Evolutionary conservation across 2,113 vertebrate genomes (phyloP), one percentile per base, ranked within the genome.

Genomic region (Chamaea fasciata): DNA sequence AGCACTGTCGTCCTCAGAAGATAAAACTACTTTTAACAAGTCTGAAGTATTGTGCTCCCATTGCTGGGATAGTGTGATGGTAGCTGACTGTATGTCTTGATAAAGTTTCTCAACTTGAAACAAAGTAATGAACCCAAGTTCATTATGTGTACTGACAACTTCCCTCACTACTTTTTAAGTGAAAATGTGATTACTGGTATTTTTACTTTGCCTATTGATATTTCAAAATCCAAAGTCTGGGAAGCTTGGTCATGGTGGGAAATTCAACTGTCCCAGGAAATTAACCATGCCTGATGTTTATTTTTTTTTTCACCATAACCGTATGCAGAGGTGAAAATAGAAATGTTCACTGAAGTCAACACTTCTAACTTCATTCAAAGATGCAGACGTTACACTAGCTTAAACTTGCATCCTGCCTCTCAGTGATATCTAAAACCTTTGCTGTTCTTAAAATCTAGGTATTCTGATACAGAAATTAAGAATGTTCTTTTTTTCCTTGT

Each of bases 71-170:
- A 27, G 35, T 1, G 1, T 42, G 47, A n/a, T 49, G 39, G 12
- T 15, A 15, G 0, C 57, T 39, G 31, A 3, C 21, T 52, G 31
- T 46, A 23, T 7, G 15, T 37, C 47, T 57, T 37, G 42, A 28
- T 88, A 55, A 80, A 79, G 21, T 76, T 94, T 71, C 53, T 47
- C 55, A n/a, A 23, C 56, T 79, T 50, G 39, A 71, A 94, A 67
- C 31, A 22, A 75, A 63, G 27, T 75, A 63, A 41, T 63, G 44
- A 92, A 67, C 2, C 4, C 30, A 60, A 27, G 53, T 47, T 76
- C 8, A 4, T 39, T 26, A 19, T 6, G 17, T 21, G 8, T 59
- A 20, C 50, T 49, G 19, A 18, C 16, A 44, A 3, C 20, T 65
- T 74, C 11, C 18, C 14, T 74, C 17, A 1, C 27, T 62, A 1